These are phyloP conservation scores for Charadrius vociferus DNA, from an alignment of 2,113 vertebrate genomes.

Conservation along the genomic window DNA sequence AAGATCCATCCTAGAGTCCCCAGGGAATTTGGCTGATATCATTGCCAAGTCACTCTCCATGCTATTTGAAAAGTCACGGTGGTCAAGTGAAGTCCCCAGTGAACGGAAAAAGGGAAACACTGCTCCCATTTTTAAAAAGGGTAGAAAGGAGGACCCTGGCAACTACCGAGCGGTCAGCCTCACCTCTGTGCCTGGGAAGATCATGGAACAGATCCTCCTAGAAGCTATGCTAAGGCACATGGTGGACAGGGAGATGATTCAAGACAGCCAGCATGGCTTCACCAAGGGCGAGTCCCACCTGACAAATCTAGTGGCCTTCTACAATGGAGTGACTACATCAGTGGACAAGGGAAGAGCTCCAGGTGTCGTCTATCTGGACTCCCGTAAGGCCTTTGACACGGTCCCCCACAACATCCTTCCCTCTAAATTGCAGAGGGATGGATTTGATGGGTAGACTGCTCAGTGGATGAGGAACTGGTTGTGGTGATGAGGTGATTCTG, in stretches of 20 bases:
- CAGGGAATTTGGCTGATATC: neutral
- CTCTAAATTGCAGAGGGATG: no score
- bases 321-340: no score
- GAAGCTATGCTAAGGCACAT: neutral
- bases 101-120: neutral
- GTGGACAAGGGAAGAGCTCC: no score
- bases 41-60: neutral
- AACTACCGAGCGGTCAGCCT: neutral
- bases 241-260: neutral
- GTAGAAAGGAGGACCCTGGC: neutral
- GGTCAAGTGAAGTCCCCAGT: neutral
- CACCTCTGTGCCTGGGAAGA: neutral
- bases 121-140: neutral
- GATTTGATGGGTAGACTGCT: no score
- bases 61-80: neutral
- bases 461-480: no score
- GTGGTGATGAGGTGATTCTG: no score
- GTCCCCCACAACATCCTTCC: no score
- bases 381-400: no score
- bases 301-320: no score
- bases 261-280: neutral
- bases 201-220: neutral
- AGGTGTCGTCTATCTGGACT: no score
- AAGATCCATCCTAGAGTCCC: neutral
- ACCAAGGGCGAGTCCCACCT: neutral